Evolutionary conservation across 2,797 vertebrate species (phyloP).

Genomic region (Anguilla megastoma): DNA sequence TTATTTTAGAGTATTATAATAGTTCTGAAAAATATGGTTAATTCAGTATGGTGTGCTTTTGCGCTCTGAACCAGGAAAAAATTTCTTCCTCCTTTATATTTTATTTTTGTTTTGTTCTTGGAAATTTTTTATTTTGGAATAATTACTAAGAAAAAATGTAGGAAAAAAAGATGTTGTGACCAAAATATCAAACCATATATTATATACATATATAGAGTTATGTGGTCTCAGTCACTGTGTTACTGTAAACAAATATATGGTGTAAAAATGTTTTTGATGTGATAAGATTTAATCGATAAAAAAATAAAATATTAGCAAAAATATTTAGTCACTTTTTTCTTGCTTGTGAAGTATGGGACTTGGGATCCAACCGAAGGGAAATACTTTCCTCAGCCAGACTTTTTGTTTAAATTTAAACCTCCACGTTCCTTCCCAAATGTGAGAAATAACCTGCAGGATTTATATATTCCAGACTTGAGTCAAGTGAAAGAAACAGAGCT

Average conservation of each 20-base stretch:
- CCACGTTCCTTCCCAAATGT: too few relatives aligned
- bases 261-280: constrained; percentile 69
- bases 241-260: constrained; percentile 51
- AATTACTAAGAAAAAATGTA: constrained; percentile 50
- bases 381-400: neutral
- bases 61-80: constrained; percentile 50
- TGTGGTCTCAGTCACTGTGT: constrained; percentile 63
- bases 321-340: neutral
- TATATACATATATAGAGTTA: constrained; percentile 52
- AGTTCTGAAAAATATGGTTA: constrained; percentile 54
- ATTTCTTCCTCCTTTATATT: constrained; percentile 36
- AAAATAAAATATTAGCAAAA: constrained; percentile 24
- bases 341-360: neutral
- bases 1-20: constrained; percentile 69
- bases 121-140: constrained; percentile 71
- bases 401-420: neutral
- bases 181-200: constrained; percentile 48
- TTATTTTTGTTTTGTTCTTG: constrained; percentile 50
- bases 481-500: neutral
- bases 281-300: constrained; percentile 64
- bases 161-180: constrained; percentile 47
- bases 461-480: neutral
- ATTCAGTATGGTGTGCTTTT: constrained; percentile 50
- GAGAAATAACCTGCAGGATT: too few relatives aligned
- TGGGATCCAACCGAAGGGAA: too few relatives aligned